These are phyloP conservation scores for Phymorhynchus buccinoides DNA, from an alignment of 1,140 invertebrate genomes.

Conservation along the genomic window DNA sequence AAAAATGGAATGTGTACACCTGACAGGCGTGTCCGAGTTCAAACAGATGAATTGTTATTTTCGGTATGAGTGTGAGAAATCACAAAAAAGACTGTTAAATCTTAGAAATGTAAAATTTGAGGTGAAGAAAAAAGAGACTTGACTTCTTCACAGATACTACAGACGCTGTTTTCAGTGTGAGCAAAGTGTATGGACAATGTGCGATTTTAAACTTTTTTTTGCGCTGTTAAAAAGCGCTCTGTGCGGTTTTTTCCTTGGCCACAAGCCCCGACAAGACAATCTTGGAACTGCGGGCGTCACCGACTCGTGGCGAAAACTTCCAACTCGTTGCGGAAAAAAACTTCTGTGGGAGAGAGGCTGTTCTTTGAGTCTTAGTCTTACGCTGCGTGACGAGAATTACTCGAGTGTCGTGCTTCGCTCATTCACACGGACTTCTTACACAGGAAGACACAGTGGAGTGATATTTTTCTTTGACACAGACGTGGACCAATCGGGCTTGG, in stretches of 20 bases:
- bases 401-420: neutral
- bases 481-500: neutral
- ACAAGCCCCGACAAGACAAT: neutral
- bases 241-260: neutral
- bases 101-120: neutral
- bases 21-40: no score
- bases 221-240: neutral
- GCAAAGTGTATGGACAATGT: neutral
- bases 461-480: neutral
- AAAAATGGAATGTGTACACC: neutral
- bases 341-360: neutral
- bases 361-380: neutral
- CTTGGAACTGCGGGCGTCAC: no score
- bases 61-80: no score
- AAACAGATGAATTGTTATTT: no score
- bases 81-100: no score
- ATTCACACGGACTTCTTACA: neutral
- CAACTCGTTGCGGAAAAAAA: no score
- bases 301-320: no score
- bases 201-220: no score
- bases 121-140: neutral
- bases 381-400: neutral
- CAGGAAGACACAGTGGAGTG: neutral
- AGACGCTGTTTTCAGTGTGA: neutral
- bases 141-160: neutral